Evolutionary conservation across 2,888 invertebrate genomes (phyloP).

Genomic region (Ormyrus pomaceus): DNA sequence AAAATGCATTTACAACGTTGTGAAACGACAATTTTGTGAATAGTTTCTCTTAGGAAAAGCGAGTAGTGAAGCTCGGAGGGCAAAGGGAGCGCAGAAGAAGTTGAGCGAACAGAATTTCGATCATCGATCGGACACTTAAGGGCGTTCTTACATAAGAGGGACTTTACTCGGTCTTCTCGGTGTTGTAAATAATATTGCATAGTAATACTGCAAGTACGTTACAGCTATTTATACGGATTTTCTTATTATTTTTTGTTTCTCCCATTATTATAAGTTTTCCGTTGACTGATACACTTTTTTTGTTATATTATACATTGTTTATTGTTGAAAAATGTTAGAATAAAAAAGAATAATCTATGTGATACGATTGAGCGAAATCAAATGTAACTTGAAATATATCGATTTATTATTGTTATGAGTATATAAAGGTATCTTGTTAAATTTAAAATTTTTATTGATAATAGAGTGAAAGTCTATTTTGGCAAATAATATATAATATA

Average conservation of each 20-base stretch:
- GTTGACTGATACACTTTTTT: conserved; percentile 47
- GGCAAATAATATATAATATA: not conserved
- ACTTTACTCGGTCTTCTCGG: conserved; percentile 26
- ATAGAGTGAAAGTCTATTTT: conserved; percentile 11
- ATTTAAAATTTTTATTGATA: conserved; percentile 25
- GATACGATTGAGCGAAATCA: conserved; percentile 28
- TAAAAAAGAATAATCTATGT: conserved; percentile 28
- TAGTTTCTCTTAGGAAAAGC: too few species aligned
- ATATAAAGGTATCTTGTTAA: conserved; percentile 27
- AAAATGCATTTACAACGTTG: conserved; percentile 1
- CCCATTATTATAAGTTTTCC: conserved; percentile 42
- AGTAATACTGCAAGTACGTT: conserved; percentile 36
- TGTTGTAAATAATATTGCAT: conserved; percentile 51
- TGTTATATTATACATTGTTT: conserved; percentile 50
- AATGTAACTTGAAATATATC: not conserved
- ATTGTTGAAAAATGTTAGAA: conserved; percentile 49
- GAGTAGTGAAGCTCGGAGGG: too few species aligned
- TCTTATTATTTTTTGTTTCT: conserved; percentile 40
- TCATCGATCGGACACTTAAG: conserved; percentile 36
- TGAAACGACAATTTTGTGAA: too few species aligned
- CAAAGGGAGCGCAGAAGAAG: too few species aligned
- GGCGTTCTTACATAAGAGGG: conserved; percentile 8
- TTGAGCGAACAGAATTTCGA: not conserved
- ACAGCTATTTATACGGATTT: conserved; percentile 54
- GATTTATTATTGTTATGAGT: conserved; percentile 27